phyloP scores from a whole-genome alignment of 2,797 vertebrate species.

The Balearica regulorum region DNA sequence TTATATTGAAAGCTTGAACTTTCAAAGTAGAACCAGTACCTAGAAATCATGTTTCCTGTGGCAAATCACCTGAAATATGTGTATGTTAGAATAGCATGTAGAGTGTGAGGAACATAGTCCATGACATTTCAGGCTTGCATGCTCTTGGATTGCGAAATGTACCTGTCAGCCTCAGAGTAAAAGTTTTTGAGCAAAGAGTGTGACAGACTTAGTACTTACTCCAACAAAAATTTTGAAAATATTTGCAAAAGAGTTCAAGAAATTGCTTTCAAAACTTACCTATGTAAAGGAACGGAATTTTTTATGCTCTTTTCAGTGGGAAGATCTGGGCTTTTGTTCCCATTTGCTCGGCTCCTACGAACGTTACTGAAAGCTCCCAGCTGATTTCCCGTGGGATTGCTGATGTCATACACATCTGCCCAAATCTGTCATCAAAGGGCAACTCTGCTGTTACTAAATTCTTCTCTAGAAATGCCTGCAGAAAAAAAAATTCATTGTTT shows the following conservation, averaged over 20 bases:
- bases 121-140: neutral
- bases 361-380: neutral
- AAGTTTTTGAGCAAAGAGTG: neutral
- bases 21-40: neutral
- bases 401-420: neutral
- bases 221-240: accelerated
- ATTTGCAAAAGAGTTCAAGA: neutral
- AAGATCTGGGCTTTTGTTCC: neutral
- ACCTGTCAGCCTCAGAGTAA: neutral
- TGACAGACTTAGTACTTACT: neutral
- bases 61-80: neutral
- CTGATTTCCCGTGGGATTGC: neutral
- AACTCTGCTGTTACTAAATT: neutral
- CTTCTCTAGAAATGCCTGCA: neutral
- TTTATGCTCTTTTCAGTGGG: neutral
- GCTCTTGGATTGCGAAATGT: neutral
- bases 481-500: accelerated
- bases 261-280: neutral
- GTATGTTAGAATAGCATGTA: neutral
- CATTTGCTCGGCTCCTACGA: neutral
- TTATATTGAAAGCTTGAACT: neutral
- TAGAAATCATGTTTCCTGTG: neutral
- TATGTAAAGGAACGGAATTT: neutral
- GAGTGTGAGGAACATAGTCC: neutral
- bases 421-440: neutral